Percentiles rank a stretch among this genome's conserved stretches.
Conservation (phyloP, 2,888 invertebrate genomes). For the Podotricha telesiphe region DNA sequence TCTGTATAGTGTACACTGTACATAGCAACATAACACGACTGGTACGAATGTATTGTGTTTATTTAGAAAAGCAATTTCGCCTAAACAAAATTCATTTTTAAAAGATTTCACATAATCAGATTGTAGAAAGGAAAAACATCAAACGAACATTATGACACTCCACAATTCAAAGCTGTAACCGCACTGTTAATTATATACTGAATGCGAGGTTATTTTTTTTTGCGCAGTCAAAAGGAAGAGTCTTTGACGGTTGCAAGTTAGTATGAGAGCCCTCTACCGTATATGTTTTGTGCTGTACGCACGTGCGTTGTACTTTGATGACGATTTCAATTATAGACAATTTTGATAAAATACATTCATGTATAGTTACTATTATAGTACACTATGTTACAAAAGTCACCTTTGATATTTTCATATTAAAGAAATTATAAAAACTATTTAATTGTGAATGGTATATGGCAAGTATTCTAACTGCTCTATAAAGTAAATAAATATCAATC, state of each 20-base stretch:
- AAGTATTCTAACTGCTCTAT: no score
- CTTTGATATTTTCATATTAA: no score
- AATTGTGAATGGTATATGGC: no score
- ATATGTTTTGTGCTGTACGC: slow-evolving; percentile 56
- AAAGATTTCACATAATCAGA: slow-evolving; percentile 45
- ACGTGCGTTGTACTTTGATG: slow-evolving; percentile 50
- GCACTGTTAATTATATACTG: slow-evolving; percentile 74
- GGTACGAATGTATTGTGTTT: slow-evolving; percentile 9
- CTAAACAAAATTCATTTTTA: slow-evolving; percentile 23
- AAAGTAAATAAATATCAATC: no score
- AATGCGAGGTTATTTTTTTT: slow-evolving; percentile 58
- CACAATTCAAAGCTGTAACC: slow-evolving; percentile 68
- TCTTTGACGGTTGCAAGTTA: slow-evolving; percentile 73
- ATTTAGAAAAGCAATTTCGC: slow-evolving; percentile 16
- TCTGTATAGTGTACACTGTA: neutral
- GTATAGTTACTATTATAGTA: neutral
- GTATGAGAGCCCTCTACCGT: slow-evolving; percentile 60
- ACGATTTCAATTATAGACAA: slow-evolving; percentile 31
- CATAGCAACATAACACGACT: neutral
- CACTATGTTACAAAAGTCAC: no score
- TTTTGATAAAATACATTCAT: slow-evolving; percentile 14
- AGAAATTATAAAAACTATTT: no score
- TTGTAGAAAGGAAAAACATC: slow-evolving; percentile 54
- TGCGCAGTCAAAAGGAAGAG: slow-evolving; percentile 78
- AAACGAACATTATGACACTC: slow-evolving; percentile 65